Evolutionary conservation across 2,113 vertebrate genomes (phyloP).

Genomic region (Takifugu bimaculatus): DNA sequence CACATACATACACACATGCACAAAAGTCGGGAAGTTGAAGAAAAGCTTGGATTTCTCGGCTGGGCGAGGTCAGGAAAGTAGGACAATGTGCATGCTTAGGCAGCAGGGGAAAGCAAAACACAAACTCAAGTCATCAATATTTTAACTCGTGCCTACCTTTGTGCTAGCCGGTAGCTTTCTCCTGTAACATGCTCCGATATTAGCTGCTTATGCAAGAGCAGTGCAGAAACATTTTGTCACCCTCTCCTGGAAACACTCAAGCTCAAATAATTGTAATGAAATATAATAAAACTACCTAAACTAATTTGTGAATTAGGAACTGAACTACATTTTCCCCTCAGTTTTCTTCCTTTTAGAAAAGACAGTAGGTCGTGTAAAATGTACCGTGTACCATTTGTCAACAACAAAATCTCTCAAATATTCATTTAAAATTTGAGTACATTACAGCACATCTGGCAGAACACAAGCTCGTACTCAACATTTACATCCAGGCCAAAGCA

Average conservation of each 20-base stretch:
- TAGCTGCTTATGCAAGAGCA: constrained; percentile 42
- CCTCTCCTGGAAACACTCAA: constrained; percentile 37
- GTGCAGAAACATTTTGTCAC: too few species aligned
- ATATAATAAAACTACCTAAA: too few species aligned
- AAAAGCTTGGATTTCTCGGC: constrained; percentile 7
- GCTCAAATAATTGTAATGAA: not conserved
- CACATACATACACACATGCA: not conserved
- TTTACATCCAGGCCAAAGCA: too few species aligned
- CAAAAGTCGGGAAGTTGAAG: not conserved
- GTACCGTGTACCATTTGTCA: too few species aligned
- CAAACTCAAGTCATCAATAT: constrained; percentile 67
- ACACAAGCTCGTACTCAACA: too few species aligned
- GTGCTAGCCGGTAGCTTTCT: constrained; percentile 52
- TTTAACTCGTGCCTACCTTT: constrained; percentile 53
- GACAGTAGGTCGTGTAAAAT: too few species aligned
- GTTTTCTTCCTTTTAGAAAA: too few species aligned
- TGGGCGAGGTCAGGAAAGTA: constrained; percentile 50
- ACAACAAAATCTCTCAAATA: too few species aligned
- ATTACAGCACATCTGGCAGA: too few species aligned
- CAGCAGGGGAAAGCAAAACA: constrained; percentile 23
- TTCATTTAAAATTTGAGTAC: too few species aligned
- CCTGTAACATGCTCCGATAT: constrained; percentile 14
- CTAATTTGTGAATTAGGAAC: too few species aligned
- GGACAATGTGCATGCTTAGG: constrained; percentile 30
- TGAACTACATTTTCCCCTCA: too few species aligned